Evolutionary conservation across 2,888 invertebrate species (phyloP).

Genomic region (Tipula helvola): DNA sequence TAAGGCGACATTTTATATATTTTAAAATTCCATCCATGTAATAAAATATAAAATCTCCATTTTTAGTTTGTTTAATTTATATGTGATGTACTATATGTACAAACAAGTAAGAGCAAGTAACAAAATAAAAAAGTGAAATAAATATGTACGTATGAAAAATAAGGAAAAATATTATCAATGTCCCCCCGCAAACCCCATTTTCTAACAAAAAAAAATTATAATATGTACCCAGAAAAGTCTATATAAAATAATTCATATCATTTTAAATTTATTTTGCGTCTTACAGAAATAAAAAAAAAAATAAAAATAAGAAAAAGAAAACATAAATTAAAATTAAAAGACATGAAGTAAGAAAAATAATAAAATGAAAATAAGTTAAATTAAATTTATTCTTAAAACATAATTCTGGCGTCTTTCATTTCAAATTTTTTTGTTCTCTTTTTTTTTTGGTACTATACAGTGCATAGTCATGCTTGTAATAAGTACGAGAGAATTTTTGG

Average conservation of each 20-base stretch:
- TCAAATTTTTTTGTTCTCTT: neutral
- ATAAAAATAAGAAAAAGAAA: neutral
- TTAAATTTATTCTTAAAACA: slow-evolving; percentile 1
- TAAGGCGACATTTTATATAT: neutral
- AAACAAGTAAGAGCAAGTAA: neutral
- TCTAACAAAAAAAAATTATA: neutral
- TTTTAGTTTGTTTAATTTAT: neutral
- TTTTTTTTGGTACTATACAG: neutral
- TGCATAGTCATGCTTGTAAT: neutral
- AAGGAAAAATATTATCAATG: neutral
- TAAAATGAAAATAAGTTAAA: neutral
- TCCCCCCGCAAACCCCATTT: neutral
- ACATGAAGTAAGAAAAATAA: neutral
- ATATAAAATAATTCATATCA: neutral
- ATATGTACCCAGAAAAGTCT: neutral
- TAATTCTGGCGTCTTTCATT: neutral
- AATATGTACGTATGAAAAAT: neutral
- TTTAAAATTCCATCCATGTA: neutral
- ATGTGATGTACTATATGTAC: neutral
- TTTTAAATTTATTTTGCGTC: neutral
- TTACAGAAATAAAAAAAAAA: neutral
- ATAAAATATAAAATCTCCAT: neutral
- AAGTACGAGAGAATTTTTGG: neutral
- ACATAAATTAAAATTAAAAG: slow-evolving; percentile 4
- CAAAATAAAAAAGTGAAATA: neutral